Conservation (phyloP, 1,140 invertebrate species). For the Drosophila suzukii region DNA sequence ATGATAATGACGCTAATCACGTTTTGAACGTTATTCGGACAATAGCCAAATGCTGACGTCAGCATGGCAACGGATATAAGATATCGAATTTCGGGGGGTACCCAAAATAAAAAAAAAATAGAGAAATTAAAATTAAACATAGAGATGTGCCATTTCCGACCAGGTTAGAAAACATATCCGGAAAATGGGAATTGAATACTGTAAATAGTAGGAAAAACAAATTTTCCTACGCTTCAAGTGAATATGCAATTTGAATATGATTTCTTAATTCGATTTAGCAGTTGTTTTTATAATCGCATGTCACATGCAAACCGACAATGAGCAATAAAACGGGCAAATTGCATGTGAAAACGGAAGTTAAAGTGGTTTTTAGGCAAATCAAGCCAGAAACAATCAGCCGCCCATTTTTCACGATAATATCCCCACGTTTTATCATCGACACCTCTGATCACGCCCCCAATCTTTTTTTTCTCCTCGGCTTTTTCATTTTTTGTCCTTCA, state of each 20-base stretch:
- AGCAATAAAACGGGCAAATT: slow-evolving; percentile 20
- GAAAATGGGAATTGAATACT: slow-evolving; percentile 31
- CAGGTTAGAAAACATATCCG: slow-evolving; percentile 18
- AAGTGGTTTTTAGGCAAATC: slow-evolving; percentile 46
- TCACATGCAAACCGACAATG: slow-evolving; percentile 34
- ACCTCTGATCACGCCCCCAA: slow-evolving; percentile 17
- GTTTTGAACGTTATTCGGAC: slow-evolving; percentile 33
- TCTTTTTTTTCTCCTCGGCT: not conserved
- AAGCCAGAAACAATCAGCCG: slow-evolving; percentile 12
- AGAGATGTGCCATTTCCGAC: slow-evolving; percentile 21
- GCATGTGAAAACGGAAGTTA: slow-evolving; percentile 47
- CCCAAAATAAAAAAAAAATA: not conserved
- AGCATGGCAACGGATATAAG: slow-evolving; percentile 7
- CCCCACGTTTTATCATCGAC: slow-evolving; percentile 7
- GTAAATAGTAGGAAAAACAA: slow-evolving; percentile 18
- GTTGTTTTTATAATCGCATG: slow-evolving; percentile 30
- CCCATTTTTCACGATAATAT: slow-evolving; percentile 9
- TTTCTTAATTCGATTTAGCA: slow-evolving; percentile 32
- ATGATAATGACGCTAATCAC: slow-evolving; percentile 46
- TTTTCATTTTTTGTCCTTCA: slow-evolving; percentile 23
- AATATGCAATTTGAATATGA: slow-evolving; percentile 49
- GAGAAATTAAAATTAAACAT: not conserved
- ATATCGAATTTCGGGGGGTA: slow-evolving; percentile 17
- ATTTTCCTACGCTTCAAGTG: slow-evolving; percentile 30
- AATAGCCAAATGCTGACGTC: slow-evolving; percentile 35